phyloP scores from a whole-genome alignment of 2,113 vertebrate genomes.

The Triplophysa dalaica region DNA sequence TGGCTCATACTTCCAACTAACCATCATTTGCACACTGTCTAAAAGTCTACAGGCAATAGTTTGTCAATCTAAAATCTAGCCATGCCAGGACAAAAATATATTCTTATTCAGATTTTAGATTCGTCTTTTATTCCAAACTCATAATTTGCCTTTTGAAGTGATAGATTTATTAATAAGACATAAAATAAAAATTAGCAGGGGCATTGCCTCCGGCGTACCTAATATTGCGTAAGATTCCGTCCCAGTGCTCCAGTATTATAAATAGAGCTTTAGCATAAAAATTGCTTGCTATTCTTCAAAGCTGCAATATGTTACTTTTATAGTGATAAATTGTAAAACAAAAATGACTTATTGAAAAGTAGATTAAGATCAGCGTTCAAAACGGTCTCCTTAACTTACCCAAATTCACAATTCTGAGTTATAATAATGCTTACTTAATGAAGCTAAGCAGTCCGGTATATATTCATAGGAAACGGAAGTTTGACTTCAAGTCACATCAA shows the following conservation, averaged over 20 bases:
- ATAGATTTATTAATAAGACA: slow-evolving; percentile 49
- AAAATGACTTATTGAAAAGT: too few relatives aligned
- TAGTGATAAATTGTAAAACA: too few relatives aligned
- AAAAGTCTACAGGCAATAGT: not conserved
- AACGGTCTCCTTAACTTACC: too few relatives aligned
- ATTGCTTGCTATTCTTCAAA: not conserved
- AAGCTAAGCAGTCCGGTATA: too few relatives aligned
- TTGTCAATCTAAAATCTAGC: slow-evolving; percentile 11
- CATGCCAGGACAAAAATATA: not conserved
- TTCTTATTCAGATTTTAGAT: slow-evolving; percentile 25
- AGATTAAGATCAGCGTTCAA: too few relatives aligned
- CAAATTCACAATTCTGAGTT: too few relatives aligned
- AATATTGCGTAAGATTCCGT: slow-evolving; percentile 37
- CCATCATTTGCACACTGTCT: slow-evolving; percentile 1
- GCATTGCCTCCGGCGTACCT: slow-evolving; percentile 12
- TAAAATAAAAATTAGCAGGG: slow-evolving; percentile 29
- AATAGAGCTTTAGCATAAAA: slow-evolving; percentile 23
- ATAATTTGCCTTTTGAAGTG: slow-evolving; percentile 32
- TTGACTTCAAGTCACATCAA: too few relatives aligned
- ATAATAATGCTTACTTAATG: too few relatives aligned
- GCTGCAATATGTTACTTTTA: too few relatives aligned
- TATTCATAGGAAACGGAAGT: too few relatives aligned
- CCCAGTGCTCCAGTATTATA: not conserved
- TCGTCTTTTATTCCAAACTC: not conserved
- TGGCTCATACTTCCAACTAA: slow-evolving; percentile 17